Evolutionary conservation across 2,888 invertebrate genomes (phyloP), one percentile per base, ranked within the genome.

Genomic region (Eupithecia exiguata): DNA sequence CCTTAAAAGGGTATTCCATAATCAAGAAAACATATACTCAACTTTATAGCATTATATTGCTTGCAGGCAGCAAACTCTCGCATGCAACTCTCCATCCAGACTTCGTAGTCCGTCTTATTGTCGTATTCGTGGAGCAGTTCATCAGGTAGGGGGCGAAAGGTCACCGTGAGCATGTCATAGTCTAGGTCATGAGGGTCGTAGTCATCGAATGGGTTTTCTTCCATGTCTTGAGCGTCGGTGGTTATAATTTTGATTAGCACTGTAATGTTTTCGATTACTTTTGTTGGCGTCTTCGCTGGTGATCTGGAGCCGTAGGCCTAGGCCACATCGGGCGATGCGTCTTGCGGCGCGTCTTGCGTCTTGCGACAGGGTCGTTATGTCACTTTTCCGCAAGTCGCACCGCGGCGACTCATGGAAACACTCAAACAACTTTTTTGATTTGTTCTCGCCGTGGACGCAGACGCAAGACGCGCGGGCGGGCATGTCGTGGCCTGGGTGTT

Each of bases 61-160:
- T 78, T 35, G 69, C 90, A 90, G 1, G 69, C 16, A 3, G 71
- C 67, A 62, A 82, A 88, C 0, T 86, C 84, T 0, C 30, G 25
- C 90, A 91, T 88, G 67, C 90, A 91, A 0, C 87, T 85, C 69
- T 89, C 88, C 72, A 87, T 78, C 3, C 74, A 71, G 4, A 81
- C 3, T 16, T 89, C 87, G 0, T 63, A 30, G 0, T 80, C 78
- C 0, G 87, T 85, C 74, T 87, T 86, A 5, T 87, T 84, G 0
- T 35, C 4, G 0, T 73, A 40, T 25, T 83, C 70, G 0, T 6
- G 0, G 0, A 40, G 0, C 0, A 87, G 40, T 0, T 84, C 84
- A 12, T 70, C 30, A 0, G 87, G 87, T 12, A 86, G 7, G 0
- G 78, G 76, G n/a, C 85, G 74, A 0, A 66, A 76, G 0, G 72